Percentiles rank a stretch among this genome's conserved stretches.
Evolutionary conservation across 1,140 invertebrate genomes (phyloP).

Genomic region (Pseudachorutes palmiensis): DNA sequence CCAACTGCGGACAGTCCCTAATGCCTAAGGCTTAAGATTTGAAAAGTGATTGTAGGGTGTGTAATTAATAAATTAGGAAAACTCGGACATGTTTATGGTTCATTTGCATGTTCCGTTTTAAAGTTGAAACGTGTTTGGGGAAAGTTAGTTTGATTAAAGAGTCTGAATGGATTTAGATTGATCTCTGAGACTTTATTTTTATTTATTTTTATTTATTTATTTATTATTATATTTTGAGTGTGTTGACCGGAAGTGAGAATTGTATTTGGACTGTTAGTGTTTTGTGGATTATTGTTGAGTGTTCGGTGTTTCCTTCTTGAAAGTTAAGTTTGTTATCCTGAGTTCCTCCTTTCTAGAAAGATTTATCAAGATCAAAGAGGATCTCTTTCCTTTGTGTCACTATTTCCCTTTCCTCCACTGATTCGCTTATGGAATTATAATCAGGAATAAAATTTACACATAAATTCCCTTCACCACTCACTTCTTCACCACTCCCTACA

Average conservation of each 20-base stretch:
- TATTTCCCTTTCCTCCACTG: slow-evolving; percentile 21
- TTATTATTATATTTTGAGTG: no score
- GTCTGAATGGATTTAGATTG: no score
- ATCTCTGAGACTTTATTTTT: no score
- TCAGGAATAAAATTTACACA: slow-evolving; percentile 38
- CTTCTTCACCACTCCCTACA: background rate
- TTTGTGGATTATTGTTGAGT: no score
- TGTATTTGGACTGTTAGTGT: no score
- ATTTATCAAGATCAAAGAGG: slow-evolving; percentile 39
- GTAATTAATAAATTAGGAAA: background rate
- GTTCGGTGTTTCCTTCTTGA: no score
- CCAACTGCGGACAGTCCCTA: no score
- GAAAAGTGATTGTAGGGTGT: background rate
- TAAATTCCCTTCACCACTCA: slow-evolving; percentile 20
- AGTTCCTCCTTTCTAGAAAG: slow-evolving; percentile 32
- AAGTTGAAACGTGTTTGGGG: background rate
- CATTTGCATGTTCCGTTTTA: background rate
- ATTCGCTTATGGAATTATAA: slow-evolving; percentile 39
- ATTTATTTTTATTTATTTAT: no score
- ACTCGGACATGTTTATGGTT: background rate
- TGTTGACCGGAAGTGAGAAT: no score
- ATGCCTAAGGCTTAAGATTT: no score
- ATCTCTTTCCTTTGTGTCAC: slow-evolving; percentile 30
- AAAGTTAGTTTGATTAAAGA: background rate
- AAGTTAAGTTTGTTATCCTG: no score